Conservation (phyloP, 2,113 vertebrate genomes). For the Montifringilla adamsi region DNA sequence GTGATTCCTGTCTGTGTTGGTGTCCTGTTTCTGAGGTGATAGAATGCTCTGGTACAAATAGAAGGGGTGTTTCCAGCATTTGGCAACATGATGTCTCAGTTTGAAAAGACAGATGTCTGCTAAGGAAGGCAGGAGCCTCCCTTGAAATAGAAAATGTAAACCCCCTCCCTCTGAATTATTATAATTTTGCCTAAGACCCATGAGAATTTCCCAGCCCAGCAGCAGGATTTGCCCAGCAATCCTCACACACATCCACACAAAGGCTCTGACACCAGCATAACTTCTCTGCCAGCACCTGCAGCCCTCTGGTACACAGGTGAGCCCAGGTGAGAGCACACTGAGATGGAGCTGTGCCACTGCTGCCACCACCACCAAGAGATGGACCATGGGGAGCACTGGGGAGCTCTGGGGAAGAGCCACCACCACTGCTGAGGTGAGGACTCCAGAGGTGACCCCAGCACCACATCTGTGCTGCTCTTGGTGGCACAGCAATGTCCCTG, state of each 20-base stretch:
- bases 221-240: neutral
- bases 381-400: rapidly evolving
- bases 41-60: rapidly evolving
- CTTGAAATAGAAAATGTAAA: neutral
- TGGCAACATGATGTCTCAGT: neutral
- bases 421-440: neutral
- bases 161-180: rapidly evolving
- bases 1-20: neutral
- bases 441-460: neutral
- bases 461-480: rapidly evolving
- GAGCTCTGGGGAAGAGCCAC: neutral
- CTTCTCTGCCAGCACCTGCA: neutral
- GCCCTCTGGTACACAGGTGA: neutral
- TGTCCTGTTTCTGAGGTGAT: rapidly evolving
- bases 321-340: rapidly evolving
- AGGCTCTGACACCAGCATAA: rapidly evolving
- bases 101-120: neutral
- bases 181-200: neutral
- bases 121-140: neutral
- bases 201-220: neutral
- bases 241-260: neutral
- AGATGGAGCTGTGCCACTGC: rapidly evolving
- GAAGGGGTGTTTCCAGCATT: neutral
- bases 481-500: neutral
- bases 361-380: rapidly evolving